These are phyloP conservation scores for Telmatherina bonti DNA, from an alignment of 2,797 vertebrate genomes.

Conservation along the genomic window DNA sequence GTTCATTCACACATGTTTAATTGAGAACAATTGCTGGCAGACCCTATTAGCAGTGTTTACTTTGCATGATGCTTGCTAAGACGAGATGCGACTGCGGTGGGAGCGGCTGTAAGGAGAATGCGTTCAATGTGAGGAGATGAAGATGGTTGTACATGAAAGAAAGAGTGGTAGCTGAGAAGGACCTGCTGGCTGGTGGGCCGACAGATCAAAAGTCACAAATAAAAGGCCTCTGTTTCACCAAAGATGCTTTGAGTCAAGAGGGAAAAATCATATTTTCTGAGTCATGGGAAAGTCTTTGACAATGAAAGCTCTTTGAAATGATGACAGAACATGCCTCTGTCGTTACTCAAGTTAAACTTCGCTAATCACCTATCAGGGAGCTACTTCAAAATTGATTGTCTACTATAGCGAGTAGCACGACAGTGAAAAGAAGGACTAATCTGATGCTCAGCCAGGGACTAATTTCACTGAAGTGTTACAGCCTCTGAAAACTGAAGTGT, in stretches of 20 bases:
- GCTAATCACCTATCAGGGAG: not conserved
- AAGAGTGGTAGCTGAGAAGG: too few species aligned
- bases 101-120: not conserved
- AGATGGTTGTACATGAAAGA: slow-evolving; percentile 5
- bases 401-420: not conserved
- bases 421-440: not conserved
- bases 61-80: slow-evolving; percentile 21
- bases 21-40: slow-evolving; percentile 46
- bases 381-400: not conserved
- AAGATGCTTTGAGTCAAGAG: slow-evolving; percentile 11
- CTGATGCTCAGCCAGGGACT: not conserved
- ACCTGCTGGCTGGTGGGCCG: not conserved
- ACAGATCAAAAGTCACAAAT: slow-evolving; percentile 1
- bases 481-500: not conserved
- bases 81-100: not conserved
- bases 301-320: slow-evolving; percentile 8
- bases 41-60: slow-evolving; percentile 39
- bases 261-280: not conserved
- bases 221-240: not conserved
- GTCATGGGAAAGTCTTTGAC: not conserved
- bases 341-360: not conserved
- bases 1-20: slow-evolving; percentile 34
- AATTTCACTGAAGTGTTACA: not conserved
- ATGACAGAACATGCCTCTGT: slow-evolving; percentile 8
- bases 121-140: slow-evolving; percentile 5